These are phyloP conservation scores for Mixornis gularis DNA, from an alignment of 2,113 vertebrate genomes.

Conservation along the genomic window DNA sequence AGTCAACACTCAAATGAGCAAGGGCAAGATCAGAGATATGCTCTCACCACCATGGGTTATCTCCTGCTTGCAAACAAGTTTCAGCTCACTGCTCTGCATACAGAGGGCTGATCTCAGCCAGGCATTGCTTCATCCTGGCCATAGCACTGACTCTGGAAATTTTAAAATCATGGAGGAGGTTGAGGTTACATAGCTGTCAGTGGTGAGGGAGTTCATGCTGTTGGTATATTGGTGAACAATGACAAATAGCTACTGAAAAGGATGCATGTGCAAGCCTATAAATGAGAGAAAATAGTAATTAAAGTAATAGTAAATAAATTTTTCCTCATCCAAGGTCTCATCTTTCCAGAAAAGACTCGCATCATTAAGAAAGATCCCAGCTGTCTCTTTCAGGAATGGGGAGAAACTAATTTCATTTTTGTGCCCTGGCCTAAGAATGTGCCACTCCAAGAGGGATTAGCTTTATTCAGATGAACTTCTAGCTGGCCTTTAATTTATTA, in stretches of 20 bases:
- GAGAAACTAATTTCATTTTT: background rate
- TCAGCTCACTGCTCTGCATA: background rate
- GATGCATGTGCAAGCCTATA: background rate
- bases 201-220: background rate
- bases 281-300: background rate
- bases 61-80: background rate
- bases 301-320: background rate
- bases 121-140: background rate
- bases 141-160: background rate
- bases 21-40: background rate
- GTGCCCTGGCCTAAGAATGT: background rate
- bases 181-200: background rate
- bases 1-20: background rate
- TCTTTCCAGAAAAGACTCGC: background rate
- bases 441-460: background rate
- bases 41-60: background rate
- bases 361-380: background rate
- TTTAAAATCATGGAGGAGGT: background rate
- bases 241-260: background rate
- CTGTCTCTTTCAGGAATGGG: background rate
- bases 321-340: background rate
- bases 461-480: background rate
- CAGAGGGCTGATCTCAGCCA: background rate
- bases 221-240: background rate
- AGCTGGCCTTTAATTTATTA: background rate